phyloP scores from a whole-genome alignment of 2,888 invertebrate genomes.

The Drosophila algonquin region DNA sequence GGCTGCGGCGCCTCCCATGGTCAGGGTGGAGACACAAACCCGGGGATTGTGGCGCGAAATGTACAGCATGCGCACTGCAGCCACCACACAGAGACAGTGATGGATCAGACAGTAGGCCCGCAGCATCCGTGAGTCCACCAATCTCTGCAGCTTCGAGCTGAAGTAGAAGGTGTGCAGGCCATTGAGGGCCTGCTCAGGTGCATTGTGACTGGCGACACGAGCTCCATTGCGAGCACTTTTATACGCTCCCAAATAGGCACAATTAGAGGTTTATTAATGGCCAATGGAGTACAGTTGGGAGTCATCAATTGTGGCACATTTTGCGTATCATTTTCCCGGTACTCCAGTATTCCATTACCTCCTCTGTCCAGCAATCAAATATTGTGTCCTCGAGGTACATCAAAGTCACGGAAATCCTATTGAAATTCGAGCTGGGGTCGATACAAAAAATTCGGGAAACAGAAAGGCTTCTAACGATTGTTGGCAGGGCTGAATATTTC shows the following conservation, averaged over 20 bases:
- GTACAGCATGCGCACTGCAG: conserved; percentile 16
- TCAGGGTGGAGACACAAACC: conserved; percentile 14
- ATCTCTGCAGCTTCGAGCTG: neutral
- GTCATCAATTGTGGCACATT: conserved; percentile 18
- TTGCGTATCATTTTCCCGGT: neutral
- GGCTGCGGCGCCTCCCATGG: conserved; percentile 11
- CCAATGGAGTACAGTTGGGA: neutral
- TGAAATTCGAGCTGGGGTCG: neutral
- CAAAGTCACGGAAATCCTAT: conserved; percentile 12
- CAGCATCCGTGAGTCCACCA: neutral
- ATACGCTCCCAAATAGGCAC: conserved; percentile 8
- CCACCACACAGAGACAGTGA: conserved; percentile 19
- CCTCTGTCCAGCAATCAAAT: neutral
- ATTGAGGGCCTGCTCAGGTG: conserved; percentile 9
- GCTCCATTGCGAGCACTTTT: neutral
- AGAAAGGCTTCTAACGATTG: neutral
- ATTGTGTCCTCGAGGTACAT: neutral
- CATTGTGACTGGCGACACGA: conserved; percentile 5
- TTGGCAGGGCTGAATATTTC: neutral
- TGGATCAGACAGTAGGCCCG: conserved; percentile 30
- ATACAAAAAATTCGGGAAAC: neutral
- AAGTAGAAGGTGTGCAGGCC: conserved; percentile 35
- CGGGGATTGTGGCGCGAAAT: conserved; percentile 7
- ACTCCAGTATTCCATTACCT: neutral
- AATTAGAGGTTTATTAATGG: conserved; percentile 26